Evolutionary conservation across 1,140 invertebrate species (phyloP).

Genomic region (Leguminivora glycinivorella): DNA sequence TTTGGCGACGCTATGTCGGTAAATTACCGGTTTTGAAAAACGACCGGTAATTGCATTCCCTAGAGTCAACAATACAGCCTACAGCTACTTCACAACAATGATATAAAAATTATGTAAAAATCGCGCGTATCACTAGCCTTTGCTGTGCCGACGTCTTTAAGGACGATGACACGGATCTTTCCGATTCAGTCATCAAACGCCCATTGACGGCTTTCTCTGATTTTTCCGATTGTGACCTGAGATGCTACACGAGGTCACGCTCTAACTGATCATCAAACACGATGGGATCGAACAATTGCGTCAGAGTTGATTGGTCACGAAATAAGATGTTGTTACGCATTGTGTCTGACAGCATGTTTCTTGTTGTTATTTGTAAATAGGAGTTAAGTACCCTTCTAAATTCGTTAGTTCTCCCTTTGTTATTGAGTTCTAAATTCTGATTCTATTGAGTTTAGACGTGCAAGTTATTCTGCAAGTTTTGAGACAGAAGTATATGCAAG

Average conservation of each 20-base stretch:
- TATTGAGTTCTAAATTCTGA: too few relatives aligned
- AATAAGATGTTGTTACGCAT: not conserved
- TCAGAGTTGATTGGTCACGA: slow-evolving; percentile 29
- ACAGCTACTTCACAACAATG: too few relatives aligned
- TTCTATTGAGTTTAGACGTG: too few relatives aligned
- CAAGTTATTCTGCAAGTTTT: too few relatives aligned
- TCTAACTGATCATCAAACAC: not conserved
- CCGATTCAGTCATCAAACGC: slow-evolving; percentile 42
- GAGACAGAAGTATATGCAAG: too few relatives aligned
- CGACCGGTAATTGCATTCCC: too few relatives aligned
- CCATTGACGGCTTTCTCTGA: slow-evolving; percentile 50
- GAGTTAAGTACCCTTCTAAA: too few relatives aligned
- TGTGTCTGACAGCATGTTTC: not conserved
- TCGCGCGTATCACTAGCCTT: not conserved
- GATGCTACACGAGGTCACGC: slow-evolving; percentile 5
- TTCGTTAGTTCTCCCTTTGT: too few relatives aligned
- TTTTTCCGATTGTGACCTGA: slow-evolving; percentile 34
- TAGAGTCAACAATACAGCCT: too few relatives aligned
- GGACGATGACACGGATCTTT: slow-evolving; percentile 59
- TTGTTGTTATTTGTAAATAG: not conserved
- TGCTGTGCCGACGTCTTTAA: slow-evolving; percentile 39
- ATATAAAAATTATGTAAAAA: too few relatives aligned
- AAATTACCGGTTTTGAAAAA: too few relatives aligned
- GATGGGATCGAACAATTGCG: not conserved
- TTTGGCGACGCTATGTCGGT: too few relatives aligned